Conservation (phyloP, 2,888 invertebrate species). For the Marasmarcha lunaedactyla region DNA sequence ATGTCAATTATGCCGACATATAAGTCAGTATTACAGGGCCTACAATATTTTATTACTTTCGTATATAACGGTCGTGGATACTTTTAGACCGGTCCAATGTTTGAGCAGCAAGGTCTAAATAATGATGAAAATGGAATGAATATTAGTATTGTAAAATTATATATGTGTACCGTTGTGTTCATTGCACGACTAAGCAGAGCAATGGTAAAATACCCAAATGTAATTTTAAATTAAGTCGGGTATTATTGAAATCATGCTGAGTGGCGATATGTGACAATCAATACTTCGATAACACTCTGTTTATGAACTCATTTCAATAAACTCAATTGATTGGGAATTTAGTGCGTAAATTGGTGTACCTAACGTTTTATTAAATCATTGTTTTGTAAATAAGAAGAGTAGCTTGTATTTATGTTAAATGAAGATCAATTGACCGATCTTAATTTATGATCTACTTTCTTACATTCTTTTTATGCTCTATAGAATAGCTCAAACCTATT, state of each 20-base stretch:
- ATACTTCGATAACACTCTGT: no score
- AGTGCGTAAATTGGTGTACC: no score
- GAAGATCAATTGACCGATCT: not conserved
- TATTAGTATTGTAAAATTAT: not conserved
- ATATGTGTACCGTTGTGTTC: not conserved
- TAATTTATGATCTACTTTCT: not conserved
- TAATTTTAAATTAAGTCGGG: no score
- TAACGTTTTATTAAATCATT: no score
- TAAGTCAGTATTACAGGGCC: conserved; percentile 66
- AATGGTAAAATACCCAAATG: no score
- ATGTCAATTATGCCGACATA: conserved; percentile 49
- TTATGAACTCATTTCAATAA: no score
- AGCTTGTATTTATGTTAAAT: conserved; percentile 4
- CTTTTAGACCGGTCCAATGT: not conserved
- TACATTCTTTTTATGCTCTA: not conserved
- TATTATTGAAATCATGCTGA: no score
- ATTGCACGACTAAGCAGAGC: not conserved
- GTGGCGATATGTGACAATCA: no score
- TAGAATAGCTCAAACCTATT: not conserved
- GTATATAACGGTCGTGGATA: not conserved
- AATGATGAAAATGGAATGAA: not conserved
- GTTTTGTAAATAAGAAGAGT: conserved; percentile 1
- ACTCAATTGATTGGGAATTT: no score
- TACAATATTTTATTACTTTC: conserved; percentile 15
- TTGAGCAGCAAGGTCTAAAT: not conserved